Percentiles rank a stretch among this genome's conserved stretches.
Evolutionary conservation across 2,797 vertebrate genomes (phyloP).

Genomic region (Peromyscus attwateri): DNA sequence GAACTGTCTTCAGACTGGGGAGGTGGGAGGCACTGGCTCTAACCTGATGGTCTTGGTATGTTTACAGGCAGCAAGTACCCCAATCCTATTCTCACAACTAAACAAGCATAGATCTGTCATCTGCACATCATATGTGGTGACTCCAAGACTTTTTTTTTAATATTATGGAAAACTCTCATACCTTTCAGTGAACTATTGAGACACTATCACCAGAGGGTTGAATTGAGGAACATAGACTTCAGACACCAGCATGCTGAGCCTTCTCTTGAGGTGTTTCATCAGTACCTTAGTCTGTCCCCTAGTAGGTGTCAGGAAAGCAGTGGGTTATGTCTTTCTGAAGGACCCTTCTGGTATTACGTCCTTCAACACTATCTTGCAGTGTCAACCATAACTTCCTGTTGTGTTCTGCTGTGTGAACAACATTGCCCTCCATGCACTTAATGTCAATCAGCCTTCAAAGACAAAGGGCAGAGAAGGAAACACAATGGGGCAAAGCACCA

Average conservation of each 20-base stretch:
- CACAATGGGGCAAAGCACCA: no score
- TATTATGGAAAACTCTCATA: background rate
- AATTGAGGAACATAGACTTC: background rate
- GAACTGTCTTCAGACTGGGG: background rate
- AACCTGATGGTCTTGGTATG: background rate
- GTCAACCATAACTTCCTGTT: background rate
- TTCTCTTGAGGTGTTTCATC: background rate
- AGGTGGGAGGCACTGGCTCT: background rate
- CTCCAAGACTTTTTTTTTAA: background rate
- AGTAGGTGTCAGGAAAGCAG: background rate
- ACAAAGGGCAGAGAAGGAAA: background rate
- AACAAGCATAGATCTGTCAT: background rate
- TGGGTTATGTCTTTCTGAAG: background rate
- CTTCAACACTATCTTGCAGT: background rate
- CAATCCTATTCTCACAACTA: background rate
- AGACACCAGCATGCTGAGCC: background rate
- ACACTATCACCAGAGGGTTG: background rate
- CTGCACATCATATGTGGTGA: no score
- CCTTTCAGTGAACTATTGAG: background rate
- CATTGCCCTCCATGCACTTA: background rate
- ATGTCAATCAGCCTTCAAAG: background rate
- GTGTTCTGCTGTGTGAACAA: background rate
- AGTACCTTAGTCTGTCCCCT: background rate
- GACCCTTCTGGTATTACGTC: background rate
- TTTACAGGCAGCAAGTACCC: background rate